Evolutionary conservation across 2,888 invertebrate genomes (phyloP).

Genomic region (Eutolmus rufibarbis): DNA sequence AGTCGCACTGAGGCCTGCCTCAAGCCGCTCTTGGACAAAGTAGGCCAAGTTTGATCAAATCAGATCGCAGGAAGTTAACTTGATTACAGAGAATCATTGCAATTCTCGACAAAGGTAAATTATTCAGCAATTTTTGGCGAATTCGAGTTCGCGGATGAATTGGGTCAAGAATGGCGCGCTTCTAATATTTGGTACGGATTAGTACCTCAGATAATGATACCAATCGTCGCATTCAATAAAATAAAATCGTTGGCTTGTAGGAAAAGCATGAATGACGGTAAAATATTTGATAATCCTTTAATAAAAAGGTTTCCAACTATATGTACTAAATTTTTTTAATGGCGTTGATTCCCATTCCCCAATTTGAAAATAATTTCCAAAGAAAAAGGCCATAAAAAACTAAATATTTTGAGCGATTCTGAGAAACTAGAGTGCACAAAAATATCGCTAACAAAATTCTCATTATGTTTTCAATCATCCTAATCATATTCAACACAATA

Average conservation of each 20-base stretch:
- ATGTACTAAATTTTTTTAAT: too few species aligned
- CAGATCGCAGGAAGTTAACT: neutral
- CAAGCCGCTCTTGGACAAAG: neutral
- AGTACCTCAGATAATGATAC: neutral
- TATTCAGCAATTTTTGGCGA: neutral
- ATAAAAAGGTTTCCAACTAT: too few species aligned
- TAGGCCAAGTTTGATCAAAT: slow-evolving; percentile 12
- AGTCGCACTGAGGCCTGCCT: neutral
- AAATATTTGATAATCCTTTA: too few species aligned
- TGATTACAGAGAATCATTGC: neutral
- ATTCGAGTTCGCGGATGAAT: neutral
- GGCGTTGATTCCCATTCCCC: too few species aligned
- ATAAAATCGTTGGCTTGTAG: neutral
- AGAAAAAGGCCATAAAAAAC: too few species aligned
- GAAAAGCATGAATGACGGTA: neutral
- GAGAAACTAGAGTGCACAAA: too few species aligned
- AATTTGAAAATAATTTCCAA: too few species aligned
- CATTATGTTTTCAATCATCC: too few species aligned
- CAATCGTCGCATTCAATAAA: neutral
- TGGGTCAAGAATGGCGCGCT: neutral
- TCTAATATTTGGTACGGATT: neutral
- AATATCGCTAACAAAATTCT: too few species aligned
- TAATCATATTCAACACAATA: too few species aligned
- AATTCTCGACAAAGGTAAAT: neutral
- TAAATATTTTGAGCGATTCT: too few species aligned